Conservation (phyloP, 2,113 vertebrate species). For the Acinonyx jubatus region DNA sequence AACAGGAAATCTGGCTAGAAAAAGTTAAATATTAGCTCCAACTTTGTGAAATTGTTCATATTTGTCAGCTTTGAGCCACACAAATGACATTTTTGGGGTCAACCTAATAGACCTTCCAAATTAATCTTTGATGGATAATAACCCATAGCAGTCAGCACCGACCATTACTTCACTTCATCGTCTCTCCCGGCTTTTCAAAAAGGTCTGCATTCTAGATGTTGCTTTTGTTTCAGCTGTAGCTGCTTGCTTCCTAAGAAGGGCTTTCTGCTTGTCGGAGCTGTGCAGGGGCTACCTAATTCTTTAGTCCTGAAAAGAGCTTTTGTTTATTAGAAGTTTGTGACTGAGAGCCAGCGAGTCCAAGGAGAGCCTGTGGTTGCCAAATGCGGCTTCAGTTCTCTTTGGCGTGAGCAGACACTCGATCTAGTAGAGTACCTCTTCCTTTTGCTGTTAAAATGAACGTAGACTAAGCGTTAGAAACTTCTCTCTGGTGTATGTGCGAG, state of each 20-base stretch:
- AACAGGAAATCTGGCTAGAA: not conserved
- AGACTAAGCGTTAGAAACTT: not conserved
- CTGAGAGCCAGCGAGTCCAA: conserved; percentile 63
- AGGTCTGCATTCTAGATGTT: not conserved
- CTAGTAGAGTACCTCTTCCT: not conserved
- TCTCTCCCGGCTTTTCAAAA: not conserved
- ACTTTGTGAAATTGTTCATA: not conserved
- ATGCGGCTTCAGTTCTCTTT: conserved; percentile 35
- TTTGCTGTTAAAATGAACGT: not conserved
- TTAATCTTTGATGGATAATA: not conserved
- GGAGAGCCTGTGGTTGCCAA: conserved; percentile 42
- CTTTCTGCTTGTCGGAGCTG: conserved; percentile 76
- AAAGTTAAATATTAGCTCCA: not conserved
- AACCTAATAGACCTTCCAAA: not conserved
- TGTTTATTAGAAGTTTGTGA: conserved; percentile 80
- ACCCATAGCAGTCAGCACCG: not conserved
- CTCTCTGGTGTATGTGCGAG: not conserved
- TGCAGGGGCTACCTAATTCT: conserved; percentile 67
- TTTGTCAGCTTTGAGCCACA: conserved; percentile 15
- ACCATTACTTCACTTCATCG: not conserved
- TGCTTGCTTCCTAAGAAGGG: conserved; percentile 81
- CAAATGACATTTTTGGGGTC: not conserved
- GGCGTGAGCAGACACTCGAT: not conserved
- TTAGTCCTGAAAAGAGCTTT: conserved; percentile 76
- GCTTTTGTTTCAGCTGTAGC: conserved; percentile 66